These are phyloP conservation scores for Ailurus styani DNA, from an alignment of 2,113 vertebrate species.

Conservation along the genomic window DNA sequence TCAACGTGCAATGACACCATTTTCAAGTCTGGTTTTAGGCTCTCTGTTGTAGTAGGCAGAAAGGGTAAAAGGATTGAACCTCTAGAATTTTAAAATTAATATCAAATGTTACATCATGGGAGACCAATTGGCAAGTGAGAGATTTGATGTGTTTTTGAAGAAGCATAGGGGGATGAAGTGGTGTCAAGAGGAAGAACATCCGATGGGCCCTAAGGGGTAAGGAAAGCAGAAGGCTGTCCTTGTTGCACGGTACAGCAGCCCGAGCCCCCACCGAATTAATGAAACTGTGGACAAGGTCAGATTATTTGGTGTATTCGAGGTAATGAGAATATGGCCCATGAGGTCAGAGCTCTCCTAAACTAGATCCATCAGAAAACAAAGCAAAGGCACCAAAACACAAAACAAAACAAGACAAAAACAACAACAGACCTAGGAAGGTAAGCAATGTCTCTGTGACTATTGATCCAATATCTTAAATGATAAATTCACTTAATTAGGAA, in stretches of 20 bases:
- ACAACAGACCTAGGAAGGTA: background rate
- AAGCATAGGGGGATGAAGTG: background rate
- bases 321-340: background rate
- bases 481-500: background rate
- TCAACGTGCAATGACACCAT: background rate
- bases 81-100: conserved; percentile 12
- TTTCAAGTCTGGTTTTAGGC: background rate
- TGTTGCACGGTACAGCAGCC: fast-evolving
- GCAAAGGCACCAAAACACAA: background rate
- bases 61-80: background rate
- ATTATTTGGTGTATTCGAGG: background rate
- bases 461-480: background rate
- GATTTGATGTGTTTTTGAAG: background rate
- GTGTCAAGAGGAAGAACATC: background rate
- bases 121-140: background rate
- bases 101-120: background rate
- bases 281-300: background rate
- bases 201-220: background rate
- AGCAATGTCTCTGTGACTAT: background rate
- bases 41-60: background rate
- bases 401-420: background rate
- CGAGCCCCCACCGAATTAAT: background rate
- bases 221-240: background rate
- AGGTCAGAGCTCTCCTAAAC: background rate
- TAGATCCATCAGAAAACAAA: background rate